Evolutionary conservation across 2,797 vertebrate genomes (phyloP), one percentile per base, ranked within the genome.

Genomic region (Eospalax fontanierii): DNA sequence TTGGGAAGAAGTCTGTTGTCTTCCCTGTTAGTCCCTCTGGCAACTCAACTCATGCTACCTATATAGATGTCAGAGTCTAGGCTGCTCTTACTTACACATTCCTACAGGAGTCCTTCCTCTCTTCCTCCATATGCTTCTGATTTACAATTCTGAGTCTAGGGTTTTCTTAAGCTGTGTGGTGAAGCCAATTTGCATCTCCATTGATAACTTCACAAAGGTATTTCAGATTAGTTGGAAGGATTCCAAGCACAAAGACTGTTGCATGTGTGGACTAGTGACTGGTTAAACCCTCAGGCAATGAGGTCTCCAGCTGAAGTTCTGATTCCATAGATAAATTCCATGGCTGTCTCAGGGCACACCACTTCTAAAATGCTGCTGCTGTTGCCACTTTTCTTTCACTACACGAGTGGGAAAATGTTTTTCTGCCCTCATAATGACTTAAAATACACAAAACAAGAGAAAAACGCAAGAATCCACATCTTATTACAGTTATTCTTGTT

Each of bases 181-280:
- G 43, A 96, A 61, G 81, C 16, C 59, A 71, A 95, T 95, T 95
- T 94, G 63, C 94, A 90, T 97, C 70, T 91, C 78, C 87, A 95
- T 86, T 96, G 91, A 95, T 94, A 97, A 94, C 90, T 92, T 95
- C 30, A 91, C 68, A 75, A 89, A 94, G 70, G n/a, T 90, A 89
- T 96, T 89, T 94, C 87, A 89, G 83, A 87, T 95, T 85, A 54
- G 61, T 65, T 87, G 63, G 81, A 79, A 35, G 83, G 87, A 79
- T 68, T 94, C 68, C 79, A 91, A 90, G n/a, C 24, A 68, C 63
- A 74, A 90, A 88, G 76, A 54, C 50, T 26, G 68, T 19, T 68
- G 28, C 81, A 61, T 46, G 92, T 92, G 24, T 28, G 78, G 59
- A 70, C 71, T 78, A 38, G 91, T 68, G 75, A 83, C 66, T 93